Percentiles rank a stretch among this genome's conserved stretches.
Evolutionary conservation across 2,797 vertebrate species (phyloP).

Genomic region (Hydrocynus forskahlii): DNA sequence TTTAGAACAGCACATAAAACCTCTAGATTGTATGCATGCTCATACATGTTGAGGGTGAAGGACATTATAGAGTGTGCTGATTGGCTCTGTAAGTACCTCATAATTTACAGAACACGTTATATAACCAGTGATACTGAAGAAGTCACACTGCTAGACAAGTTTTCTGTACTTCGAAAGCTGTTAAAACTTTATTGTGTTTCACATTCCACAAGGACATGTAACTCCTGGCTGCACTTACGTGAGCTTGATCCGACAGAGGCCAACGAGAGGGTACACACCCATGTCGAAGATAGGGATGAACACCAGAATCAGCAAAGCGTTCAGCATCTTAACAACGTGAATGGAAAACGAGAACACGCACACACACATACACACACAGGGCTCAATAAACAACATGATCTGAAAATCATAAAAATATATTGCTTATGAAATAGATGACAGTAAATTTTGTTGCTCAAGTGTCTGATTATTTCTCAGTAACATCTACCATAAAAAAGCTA

Average conservation of each 20-base stretch:
- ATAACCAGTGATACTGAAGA: constrained; percentile 9
- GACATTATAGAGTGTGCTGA: background rate
- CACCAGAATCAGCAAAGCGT: constrained; percentile 91
- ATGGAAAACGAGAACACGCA: background rate
- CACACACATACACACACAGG: constrained; percentile 23
- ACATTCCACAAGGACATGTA: constrained; percentile 28
- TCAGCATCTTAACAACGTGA: constrained; percentile 85
- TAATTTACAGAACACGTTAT: constrained; percentile 11
- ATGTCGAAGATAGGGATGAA: constrained; percentile 95
- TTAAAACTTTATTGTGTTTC: constrained; percentile 31
- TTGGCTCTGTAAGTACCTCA: background rate
- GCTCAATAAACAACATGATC: constrained; percentile 57
- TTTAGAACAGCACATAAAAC: background rate
- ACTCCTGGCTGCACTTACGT: constrained; percentile 82
- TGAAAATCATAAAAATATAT: constrained; percentile 57
- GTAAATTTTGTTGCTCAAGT: constrained; percentile 30
- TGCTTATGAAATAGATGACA: constrained; percentile 55
- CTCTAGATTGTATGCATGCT: background rate
- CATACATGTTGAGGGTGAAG: background rate
- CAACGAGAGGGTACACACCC: constrained; percentile 87
- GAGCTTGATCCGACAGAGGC: constrained; percentile 86
- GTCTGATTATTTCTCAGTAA: constrained; percentile 34
- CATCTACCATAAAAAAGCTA: constrained; percentile 23
- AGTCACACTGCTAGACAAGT: background rate
- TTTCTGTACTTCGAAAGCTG: constrained; percentile 20